These are phyloP conservation scores for Prorops nasuta DNA, from an alignment of 1,140 invertebrate species.

Conservation along the genomic window DNA sequence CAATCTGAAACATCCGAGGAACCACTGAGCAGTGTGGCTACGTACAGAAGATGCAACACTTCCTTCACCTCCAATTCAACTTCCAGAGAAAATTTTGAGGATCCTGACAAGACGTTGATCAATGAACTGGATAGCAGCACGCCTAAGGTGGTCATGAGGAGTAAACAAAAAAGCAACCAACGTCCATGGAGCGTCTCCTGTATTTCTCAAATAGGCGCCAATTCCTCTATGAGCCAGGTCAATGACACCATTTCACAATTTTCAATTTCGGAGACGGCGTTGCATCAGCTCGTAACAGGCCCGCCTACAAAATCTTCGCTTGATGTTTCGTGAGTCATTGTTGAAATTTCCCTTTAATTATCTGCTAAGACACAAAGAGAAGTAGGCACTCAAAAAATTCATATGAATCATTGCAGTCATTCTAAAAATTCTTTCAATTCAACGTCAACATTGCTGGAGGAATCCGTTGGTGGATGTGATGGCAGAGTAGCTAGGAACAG, in stretches of 20 bases:
- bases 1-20: slow-evolving; percentile 74
- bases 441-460: slow-evolving; percentile 50
- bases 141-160: slow-evolving; percentile 53
- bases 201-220: slow-evolving; percentile 64
- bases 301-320: slow-evolving; percentile 47
- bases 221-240: slow-evolving; percentile 27
- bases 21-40: slow-evolving; percentile 65
- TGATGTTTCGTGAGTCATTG: slow-evolving; percentile 44
- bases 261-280: slow-evolving; percentile 83
- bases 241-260: slow-evolving; percentile 58
- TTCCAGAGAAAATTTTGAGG: slow-evolving; percentile 60
- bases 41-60: slow-evolving; percentile 53
- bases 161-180: slow-evolving; percentile 55
- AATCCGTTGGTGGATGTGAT: slow-evolving; percentile 44
- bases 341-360: no score
- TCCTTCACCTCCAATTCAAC: slow-evolving; percentile 53
- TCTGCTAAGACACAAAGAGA: no score
- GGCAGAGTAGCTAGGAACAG: slow-evolving; percentile 51
- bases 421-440: slow-evolving; percentile 47
- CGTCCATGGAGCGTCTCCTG: slow-evolving; percentile 85
- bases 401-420: slow-evolving; percentile 35
- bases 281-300: slow-evolving; percentile 65
- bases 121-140: slow-evolving; percentile 41
- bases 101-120: slow-evolving; percentile 39
- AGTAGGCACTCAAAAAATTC: no score